Base-by-base conservation (phyloP, 2,888 invertebrate species). In the Watsonalla binaria region DNA sequence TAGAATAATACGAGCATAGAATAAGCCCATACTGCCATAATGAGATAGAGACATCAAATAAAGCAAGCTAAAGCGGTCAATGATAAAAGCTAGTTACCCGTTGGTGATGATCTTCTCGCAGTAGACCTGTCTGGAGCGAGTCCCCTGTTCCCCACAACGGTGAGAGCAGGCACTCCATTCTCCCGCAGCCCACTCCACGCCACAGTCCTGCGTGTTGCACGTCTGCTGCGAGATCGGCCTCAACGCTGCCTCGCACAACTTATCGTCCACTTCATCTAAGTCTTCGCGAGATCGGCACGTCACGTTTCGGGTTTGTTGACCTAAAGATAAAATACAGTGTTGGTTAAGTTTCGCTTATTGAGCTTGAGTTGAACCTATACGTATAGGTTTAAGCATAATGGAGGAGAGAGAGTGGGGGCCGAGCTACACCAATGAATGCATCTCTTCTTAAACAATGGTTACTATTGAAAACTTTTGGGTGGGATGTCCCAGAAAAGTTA, bases 121-220 rank as follows among this genome's bases (percentile, higher is more conserved):
- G 66, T 93, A 93, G 42, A 98, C 93, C 63, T 93, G 92, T 55
- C 96, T 87, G 4, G 92, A 93, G 71, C 94, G 42, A 8, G 42
- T 11, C 9, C 42, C 42, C 5, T 11, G 5, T 8, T 8, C 9
- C 6, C 97, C 97, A 76, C 98, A 98, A 2, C 94, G 93, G 61
- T 94, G 94, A 46, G 95, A 95, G 82, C 98, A 98, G 45, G 93
- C 91, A 0, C 94, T 92, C 98, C 98, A 98, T 0, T 92, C 90
- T 5, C 94, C 93, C 50, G 92, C 92, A 34, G 93, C 92, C 98
- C 98, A 98, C 74, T 92, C 92, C 0, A 97, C 93, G 5, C 95
- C 93, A 80, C 98, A 98, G 0, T 96, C 92, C 9, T 94, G 92
- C 5, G 92, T 92, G 65, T 94, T 95, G 77, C 98, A 98, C 6